Evolutionary conservation across 2,888 invertebrate genomes (phyloP).

Genomic region (Metellina segmentata): DNA sequence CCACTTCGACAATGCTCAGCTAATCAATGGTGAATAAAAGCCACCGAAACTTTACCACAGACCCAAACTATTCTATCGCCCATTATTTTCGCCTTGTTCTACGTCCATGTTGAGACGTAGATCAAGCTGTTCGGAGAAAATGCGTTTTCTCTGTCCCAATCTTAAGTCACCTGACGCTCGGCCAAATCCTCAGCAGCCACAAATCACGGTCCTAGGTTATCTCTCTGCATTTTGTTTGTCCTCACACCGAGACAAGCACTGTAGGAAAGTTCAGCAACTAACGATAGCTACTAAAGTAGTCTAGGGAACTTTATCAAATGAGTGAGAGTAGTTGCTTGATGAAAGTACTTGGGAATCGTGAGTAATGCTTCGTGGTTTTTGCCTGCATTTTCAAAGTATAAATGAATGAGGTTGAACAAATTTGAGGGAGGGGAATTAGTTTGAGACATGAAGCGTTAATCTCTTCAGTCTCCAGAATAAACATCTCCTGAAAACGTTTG

Average conservation of each 20-base stretch:
- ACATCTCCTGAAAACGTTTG: no score
- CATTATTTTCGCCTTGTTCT: background rate
- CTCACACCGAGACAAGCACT: background rate
- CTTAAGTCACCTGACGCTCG: constrained; percentile 17
- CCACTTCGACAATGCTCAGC: no score
- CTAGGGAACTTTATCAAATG: background rate
- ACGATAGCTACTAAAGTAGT: background rate
- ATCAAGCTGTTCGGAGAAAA: constrained; percentile 28
- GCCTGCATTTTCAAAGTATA: background rate
- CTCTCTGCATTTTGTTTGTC: constrained; percentile 18
- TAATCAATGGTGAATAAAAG: no score
- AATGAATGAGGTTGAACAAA: background rate
- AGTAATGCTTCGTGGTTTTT: background rate
- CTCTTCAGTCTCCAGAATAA: no score
- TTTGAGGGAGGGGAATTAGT: background rate
- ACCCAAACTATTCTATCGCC: background rate
- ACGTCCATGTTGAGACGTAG: background rate
- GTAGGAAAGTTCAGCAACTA: background rate
- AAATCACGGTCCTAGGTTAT: background rate
- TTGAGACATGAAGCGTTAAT: background rate
- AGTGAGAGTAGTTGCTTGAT: background rate
- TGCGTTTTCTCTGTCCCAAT: constrained; percentile 60
- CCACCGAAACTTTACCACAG: no score
- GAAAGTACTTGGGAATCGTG: background rate
- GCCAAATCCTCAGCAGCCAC: background rate